These are phyloP conservation scores for Clarias fuscus DNA, from an alignment of 2,797 vertebrate genomes.

Conservation along the genomic window DNA sequence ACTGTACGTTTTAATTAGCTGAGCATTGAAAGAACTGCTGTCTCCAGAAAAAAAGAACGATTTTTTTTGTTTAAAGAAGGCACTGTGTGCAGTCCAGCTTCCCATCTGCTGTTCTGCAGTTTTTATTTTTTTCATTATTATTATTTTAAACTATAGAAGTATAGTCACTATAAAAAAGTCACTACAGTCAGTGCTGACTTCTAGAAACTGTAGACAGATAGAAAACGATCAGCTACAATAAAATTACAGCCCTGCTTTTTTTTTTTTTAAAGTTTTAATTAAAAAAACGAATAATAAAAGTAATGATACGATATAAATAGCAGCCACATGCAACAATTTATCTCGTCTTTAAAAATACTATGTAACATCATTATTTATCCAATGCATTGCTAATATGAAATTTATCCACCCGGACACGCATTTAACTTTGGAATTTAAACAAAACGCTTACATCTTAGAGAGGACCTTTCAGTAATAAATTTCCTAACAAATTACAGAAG, in stretches of 20 bases:
- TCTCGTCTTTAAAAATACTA: background rate
- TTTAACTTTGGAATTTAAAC: background rate
- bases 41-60: no score
- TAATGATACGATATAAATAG: background rate
- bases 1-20: background rate
- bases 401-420: background rate
- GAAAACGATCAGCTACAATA: background rate
- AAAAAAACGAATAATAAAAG: background rate
- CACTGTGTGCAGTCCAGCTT: conserved; percentile 14
- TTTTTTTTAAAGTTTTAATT: background rate
- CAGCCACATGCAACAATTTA: background rate
- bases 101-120: background rate
- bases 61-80: conserved; percentile 9
- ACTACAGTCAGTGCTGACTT: background rate
- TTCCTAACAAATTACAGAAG: background rate
- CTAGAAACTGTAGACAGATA: background rate
- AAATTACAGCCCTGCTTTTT: background rate
- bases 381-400: background rate
- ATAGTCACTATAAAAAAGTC: no score
- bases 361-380: background rate
- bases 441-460: background rate
- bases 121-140: no score
- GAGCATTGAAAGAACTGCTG: background rate
- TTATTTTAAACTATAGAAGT: no score
- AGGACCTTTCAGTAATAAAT: background rate